These are phyloP conservation scores for Exaiptasia diaphana DNA, from an alignment of 64 coral and sea anemone genomes.

Conservation along the genomic window DNA sequence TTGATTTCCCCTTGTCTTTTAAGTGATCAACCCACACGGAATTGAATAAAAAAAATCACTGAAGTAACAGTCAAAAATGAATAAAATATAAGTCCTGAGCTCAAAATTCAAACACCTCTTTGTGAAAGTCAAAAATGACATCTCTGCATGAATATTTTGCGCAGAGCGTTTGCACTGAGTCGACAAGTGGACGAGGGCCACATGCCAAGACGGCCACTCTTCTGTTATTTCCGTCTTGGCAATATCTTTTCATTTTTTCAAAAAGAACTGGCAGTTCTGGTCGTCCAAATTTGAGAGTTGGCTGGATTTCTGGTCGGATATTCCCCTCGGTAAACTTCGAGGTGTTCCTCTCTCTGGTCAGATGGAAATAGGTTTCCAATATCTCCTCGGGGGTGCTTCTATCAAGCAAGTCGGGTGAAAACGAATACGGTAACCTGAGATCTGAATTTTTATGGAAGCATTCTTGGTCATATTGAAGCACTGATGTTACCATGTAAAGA, in stretches of 20 bases:
- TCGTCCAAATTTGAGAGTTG: conserved; percentile 56
- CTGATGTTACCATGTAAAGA: conserved; percentile 69
- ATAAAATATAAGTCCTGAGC: no score
- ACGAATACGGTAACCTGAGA: conserved; percentile 48
- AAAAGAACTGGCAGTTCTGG: conserved; percentile 48
- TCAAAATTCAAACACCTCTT: conserved; percentile 76
- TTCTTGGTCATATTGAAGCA: conserved; percentile 63
- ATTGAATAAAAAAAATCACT: no score
- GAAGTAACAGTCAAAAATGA: no score
- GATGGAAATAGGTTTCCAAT: conserved; percentile 67
- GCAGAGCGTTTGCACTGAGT: conserved; percentile 55
- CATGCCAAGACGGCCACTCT: conserved; percentile 64
- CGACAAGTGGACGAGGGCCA: conserved; percentile 43
- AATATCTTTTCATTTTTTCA: conserved; percentile 56
- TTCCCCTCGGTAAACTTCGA: conserved; percentile 59
- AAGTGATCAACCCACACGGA: no score
- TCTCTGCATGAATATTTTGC: conserved; percentile 38
- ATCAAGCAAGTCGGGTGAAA: conserved; percentile 57
- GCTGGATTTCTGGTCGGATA: conserved; percentile 61
- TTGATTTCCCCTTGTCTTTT: no score
- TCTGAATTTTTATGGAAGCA: conserved; percentile 42
- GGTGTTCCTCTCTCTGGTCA: conserved; percentile 66
- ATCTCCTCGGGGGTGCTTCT: conserved; percentile 28
- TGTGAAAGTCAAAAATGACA: conserved; percentile 70
- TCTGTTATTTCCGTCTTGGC: background rate